Base-by-base conservation (phyloP, 64 coral and sea anemone species). In the Stylophora pistillata region DNA sequence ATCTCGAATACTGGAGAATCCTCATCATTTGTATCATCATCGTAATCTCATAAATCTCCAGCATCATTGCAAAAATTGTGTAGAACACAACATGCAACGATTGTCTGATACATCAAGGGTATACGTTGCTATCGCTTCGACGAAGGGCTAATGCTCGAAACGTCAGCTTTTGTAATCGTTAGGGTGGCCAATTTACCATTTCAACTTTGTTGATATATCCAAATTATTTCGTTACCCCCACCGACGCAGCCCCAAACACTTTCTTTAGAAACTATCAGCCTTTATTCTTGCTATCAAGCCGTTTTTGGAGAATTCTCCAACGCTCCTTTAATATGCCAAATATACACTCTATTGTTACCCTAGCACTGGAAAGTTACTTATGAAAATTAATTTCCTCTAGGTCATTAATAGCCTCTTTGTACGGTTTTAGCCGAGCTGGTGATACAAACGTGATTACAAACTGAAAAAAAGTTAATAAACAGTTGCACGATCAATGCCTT, bases 291-390 rank as follows among this genome's bases (percentile, higher is more conserved):
- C 37, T 41, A 3, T 41, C 37, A 41, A 89, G 61, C 14, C 25
- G 59, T 79, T 89, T 89, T 5, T 62, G 30, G 2, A 89, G 58
- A 70, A 89, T 89, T 53, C 87, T 58, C 91, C 85, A 81, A 33
- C 66, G 71, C 15, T 70, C 77, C 52, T 93, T 93, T 29, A 93
- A 54, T 30, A 93, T 80, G 3, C 77, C 91, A 32, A 88, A 93
- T 56, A 77, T 74, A 74, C 74, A 78, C 77, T 88, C 69, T 17
- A 87, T 32, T 32, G 77, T 17, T 59, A 93, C 91, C 18, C 91
- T 41, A 29, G 85, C 85, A 53, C 63, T 26, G 12, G 59, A 93
- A 34, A 93, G 77, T 55, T 78, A 54, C 31, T 87, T 81, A 25
- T 79, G 86, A 23, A 90, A 90, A 17, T 90, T 55, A 0, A 78